Evolutionary conservation across 2,113 vertebrate species (phyloP), one percentile per base, ranked within the genome.

Genomic region (Dipodomys merriami): DNA sequence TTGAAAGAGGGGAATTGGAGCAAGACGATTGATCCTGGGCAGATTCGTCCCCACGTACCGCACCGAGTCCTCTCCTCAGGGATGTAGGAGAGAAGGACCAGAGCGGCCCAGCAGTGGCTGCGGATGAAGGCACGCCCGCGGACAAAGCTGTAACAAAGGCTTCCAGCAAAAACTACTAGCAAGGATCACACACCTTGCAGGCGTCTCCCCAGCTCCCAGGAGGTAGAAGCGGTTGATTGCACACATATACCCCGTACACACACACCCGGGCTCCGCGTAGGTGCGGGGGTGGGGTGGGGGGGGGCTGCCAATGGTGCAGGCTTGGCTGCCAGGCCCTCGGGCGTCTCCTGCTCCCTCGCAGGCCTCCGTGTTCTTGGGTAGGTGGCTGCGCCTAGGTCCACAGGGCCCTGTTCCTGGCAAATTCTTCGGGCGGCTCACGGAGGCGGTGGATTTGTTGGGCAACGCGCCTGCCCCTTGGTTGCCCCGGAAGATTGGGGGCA

Each of bases 131-230:
- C 69, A 0, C 2, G 25, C 72, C 10, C 25, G 39, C 83, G 81
- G 78, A 89, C 67, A 33, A 82, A 83, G 67, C 93, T 68, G 3
- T 79, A 95, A 96, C 96, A 96, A 97, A 96, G 93, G 80, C 86
- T 95, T 86, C 46, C 0, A 53, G 86, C 86, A 86, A 88, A 57
- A 88, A 90, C 83, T 69, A 77, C 78, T 7, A 77, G 20, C 88
- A 15, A 29, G 69, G 60, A 89, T 68, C 46, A 35, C 91, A 91
- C 92, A 88, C 93, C 93, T 95, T 83, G 25, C 29, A 80, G 44
- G 73, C 78, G 0, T 71, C 53, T 83, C 23, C 83, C 90, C 65
- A 12, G 39, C 83, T 86, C 72, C 68, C 3, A 5, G 86, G 71
- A 53, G n/a, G 2, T 0, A 33, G 67, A 73, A 39, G 35, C 39